These are phyloP conservation scores for Psittacara wagleri DNA, from an alignment of 2,113 vertebrate genomes.

Conservation along the genomic window DNA sequence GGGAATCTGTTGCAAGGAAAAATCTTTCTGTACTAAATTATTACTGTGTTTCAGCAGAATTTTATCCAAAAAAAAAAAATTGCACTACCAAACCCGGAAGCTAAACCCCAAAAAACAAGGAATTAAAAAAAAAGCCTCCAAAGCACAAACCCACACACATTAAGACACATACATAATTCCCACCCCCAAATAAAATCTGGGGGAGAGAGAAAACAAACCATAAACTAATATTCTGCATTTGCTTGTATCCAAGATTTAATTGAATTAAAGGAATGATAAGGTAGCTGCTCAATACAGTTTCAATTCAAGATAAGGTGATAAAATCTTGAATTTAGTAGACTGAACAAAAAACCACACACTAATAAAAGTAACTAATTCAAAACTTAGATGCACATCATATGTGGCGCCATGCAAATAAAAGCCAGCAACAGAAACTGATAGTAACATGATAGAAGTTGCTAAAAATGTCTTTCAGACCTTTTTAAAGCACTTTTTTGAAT, in stretches of 20 bases:
- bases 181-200: fast-evolving
- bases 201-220: not conserved
- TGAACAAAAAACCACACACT: not conserved
- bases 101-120: not conserved
- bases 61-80: too few relatives aligned
- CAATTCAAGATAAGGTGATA: not conserved
- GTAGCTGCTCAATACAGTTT: not conserved
- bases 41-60: not conserved
- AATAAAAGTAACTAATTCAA: not conserved
- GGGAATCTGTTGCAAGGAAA: not conserved
- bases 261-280: not conserved
- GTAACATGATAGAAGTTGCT: not conserved
- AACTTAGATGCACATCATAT: not conserved
- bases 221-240: not conserved
- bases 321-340: not conserved
- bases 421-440: not conserved
- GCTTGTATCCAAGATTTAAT: not conserved
- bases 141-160: not conserved
- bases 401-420: not conserved
- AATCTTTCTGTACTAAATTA: not conserved
- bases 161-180: not conserved
- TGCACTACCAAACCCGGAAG: not conserved
- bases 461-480: not conserved
- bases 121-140: not conserved
- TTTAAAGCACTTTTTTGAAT: not conserved